phyloP scores from a whole-genome alignment of 2,797 vertebrate genomes.

The Leptodactylus fallax region DNA sequence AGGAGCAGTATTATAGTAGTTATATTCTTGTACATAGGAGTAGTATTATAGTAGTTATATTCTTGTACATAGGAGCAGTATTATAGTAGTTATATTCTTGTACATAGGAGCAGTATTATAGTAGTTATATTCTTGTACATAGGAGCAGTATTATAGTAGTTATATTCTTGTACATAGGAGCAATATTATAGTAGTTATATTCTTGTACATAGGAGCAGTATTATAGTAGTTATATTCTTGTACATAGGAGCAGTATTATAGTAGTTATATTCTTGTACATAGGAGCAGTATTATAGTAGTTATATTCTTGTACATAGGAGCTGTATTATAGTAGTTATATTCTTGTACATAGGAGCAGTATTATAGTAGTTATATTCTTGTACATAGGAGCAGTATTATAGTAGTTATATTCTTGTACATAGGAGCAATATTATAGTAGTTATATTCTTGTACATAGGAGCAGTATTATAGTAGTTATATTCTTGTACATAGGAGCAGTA shows the following conservation, averaged over 20 bases:
- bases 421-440: neutral
- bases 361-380: neutral
- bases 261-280: too few relatives aligned
- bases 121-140: neutral
- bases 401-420: neutral
- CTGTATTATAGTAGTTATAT: neutral
- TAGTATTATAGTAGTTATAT: constrained; percentile 13
- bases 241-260: neutral
- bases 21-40: neutral
- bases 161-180: neutral
- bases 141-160: neutral
- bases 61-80: constrained; percentile 2
- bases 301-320: too few relatives aligned
- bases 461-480: neutral
- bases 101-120: neutral
- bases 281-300: too few relatives aligned
- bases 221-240: constrained; percentile 1
- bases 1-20: neutral
- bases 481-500: neutral
- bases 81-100: constrained; percentile 2
- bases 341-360: neutral
- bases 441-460: neutral
- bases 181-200: neutral
- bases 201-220: neutral
- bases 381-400: too few relatives aligned